Base-by-base conservation (phyloP, 2,113 vertebrate genomes). In the Aphyosemion australe region DNA sequence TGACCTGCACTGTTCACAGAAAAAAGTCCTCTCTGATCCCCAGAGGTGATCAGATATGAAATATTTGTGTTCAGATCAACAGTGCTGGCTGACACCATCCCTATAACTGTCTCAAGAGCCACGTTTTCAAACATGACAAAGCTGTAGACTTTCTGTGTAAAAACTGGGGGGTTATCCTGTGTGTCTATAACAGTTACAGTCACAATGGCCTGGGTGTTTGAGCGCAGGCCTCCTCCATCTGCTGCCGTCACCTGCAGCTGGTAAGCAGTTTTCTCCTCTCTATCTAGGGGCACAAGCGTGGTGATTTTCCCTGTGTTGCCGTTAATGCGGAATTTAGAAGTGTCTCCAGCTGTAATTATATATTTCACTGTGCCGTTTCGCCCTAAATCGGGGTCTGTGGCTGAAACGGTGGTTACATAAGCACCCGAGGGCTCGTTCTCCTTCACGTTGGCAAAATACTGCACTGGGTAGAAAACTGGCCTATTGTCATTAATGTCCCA, bases 81-180 rank as follows among this genome's bases (percentile, higher is more conserved):
- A 1, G 94, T 95, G 60, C 95, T 94, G 32, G 97, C 97, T 14
- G 92, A 95, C 61, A 99, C 95, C 0, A 91, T 93, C n/a, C 97
- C 97, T n/a, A 99, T 92, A 0, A 93, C 93, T 1, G 95, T 94
- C 31, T 94, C 95, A 0, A 89, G 12, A 3, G 90, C 93, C 34
- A 96, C 94, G 0, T 99, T 99, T 90, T 99, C 97, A 92, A 99
- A 99, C 76, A 98, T 96, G 79, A 99, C 97, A 65, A 99, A 99
- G 82, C 95, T 97, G 85, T 99, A 99, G 4, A 31, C 79, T 18
- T 72, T 91, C 89, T 97, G 97, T 76, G 90, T 92, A 78, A 99
- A 99, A 16, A 95, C 91, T 3, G 96, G 97, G 0, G 97, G 96
- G 74, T 96, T 98, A 78, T 99, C 97, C 80, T 98, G 97, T 0